Evolutionary conservation across 2,888 invertebrate genomes (phyloP).

Genomic region (Euphydryas editha): DNA sequence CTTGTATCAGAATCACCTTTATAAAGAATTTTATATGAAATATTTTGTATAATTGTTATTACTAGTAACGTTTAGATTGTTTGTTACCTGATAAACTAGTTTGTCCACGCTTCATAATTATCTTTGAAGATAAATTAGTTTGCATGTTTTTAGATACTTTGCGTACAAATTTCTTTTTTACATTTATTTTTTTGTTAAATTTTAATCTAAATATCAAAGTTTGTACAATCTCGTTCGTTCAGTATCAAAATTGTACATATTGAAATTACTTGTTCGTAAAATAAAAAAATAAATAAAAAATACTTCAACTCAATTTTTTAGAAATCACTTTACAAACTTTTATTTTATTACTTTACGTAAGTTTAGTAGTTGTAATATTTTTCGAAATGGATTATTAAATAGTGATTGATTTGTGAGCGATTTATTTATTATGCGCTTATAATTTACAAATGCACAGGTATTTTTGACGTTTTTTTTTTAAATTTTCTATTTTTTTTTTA

Average conservation of each 20-base stretch:
- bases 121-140: conserved; percentile 17
- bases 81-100: conserved; percentile 19
- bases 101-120: conserved; percentile 11
- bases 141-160: conserved; percentile 15
- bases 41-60: neutral
- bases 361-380: no score
- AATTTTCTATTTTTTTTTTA: neutral
- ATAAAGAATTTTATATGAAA: neutral
- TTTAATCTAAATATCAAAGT: conserved; percentile 16
- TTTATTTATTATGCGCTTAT: neutral
- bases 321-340: no score
- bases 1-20: conserved; percentile 16
- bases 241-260: no score
- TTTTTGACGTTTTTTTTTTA: neutral
- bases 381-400: no score
- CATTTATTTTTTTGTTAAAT: conserved; percentile 2
- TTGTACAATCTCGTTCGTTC: no score
- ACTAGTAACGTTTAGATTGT: neutral
- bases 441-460: neutral
- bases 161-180: conserved; percentile 9
- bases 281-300: neutral
- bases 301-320: no score
- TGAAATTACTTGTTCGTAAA: no score
- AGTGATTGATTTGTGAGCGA: no score
- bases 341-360: no score